Evolutionary conservation across 1,140 invertebrate species (phyloP), one percentile per base, ranked within the genome.

Genomic region (Drosophila mauritiana): DNA sequence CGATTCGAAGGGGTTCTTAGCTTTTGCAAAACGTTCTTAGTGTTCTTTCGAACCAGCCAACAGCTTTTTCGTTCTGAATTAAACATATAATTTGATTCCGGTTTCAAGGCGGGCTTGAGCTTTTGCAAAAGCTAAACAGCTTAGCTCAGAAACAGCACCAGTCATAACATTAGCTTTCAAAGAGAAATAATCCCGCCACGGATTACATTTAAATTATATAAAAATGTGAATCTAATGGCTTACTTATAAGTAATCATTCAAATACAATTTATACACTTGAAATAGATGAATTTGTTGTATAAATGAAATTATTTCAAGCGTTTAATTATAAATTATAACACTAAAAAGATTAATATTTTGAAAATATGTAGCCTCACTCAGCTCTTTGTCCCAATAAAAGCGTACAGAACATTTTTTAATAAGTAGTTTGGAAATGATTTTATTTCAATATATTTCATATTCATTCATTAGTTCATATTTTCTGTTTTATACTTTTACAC

Each of bases 381-480:
- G 36, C 20, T 13, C 11, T 10, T 2, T 22, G n/a, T 3, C 22
- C 62, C 42, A 54, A 48, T 39, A 10, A 62, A 73, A 42, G n/a
- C 6, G 31, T 10, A 4, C 7, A n/a, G 2, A 1, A 4, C 0
- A 52, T 74, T 74, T 75, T 75, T 75, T 57, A 75, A 75, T 75
- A 75, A 75, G 73, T 75, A 86, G 82, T 86, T 86, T 86, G 82
- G 82, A 86, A 86, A 86, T 86, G 77, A 83, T 86, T 86, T 86
- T 86, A 86, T 86, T 84, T 86, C 79, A 86, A 88, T 86, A 88
- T 88, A 86, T 83, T 86, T 86, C 65, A 88, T 82, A 82, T 88
- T 86, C 64, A 82, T 88, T 77, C 83, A 82, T 81, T 88, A 88
- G 82, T 88, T 86, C 70, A 86, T 83, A 83, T 79, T 86, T 82